These are phyloP conservation scores for Ecliptopera silaceata DNA, from an alignment of 2,888 invertebrate species.

Conservation along the genomic window DNA sequence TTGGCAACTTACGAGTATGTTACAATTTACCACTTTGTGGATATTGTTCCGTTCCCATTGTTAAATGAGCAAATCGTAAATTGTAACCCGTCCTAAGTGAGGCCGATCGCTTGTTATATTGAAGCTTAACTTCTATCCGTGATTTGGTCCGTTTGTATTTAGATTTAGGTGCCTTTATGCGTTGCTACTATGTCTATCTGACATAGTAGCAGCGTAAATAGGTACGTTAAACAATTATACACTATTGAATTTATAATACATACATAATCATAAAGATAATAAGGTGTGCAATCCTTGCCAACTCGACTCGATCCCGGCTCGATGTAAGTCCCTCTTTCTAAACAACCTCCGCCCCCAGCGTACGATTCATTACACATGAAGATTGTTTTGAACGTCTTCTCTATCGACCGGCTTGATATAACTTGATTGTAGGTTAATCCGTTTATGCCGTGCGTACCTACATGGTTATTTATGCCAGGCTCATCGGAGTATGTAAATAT, in stretches of 20 bases:
- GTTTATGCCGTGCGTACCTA: background rate
- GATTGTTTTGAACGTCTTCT: constrained; percentile 6
- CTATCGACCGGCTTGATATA: background rate
- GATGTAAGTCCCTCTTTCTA: background rate
- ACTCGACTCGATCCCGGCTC: background rate
- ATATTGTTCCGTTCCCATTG: background rate
- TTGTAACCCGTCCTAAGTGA: background rate
- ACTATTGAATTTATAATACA: background rate
- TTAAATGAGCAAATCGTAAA: background rate
- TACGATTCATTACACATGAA: constrained; percentile 2
- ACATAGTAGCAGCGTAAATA: too few relatives aligned
- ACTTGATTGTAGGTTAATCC: background rate
- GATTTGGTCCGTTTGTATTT: background rate
- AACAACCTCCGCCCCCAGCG: constrained; percentile 30
- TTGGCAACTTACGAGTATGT: background rate
- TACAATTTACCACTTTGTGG: background rate
- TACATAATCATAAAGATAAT: background rate
- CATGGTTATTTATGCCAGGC: background rate
- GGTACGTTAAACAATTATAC: too few relatives aligned
- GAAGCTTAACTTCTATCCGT: background rate
- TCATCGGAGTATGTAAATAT: background rate
- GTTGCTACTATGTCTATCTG: too few relatives aligned
- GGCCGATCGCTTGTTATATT: background rate
- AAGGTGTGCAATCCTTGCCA: background rate
- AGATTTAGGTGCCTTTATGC: background rate